Percentiles rank a stretch among this genome's conserved stretches.
phyloP scores from a whole-genome alignment of 2,888 invertebrate genomes.

The Cistogaster globosa region DNA sequence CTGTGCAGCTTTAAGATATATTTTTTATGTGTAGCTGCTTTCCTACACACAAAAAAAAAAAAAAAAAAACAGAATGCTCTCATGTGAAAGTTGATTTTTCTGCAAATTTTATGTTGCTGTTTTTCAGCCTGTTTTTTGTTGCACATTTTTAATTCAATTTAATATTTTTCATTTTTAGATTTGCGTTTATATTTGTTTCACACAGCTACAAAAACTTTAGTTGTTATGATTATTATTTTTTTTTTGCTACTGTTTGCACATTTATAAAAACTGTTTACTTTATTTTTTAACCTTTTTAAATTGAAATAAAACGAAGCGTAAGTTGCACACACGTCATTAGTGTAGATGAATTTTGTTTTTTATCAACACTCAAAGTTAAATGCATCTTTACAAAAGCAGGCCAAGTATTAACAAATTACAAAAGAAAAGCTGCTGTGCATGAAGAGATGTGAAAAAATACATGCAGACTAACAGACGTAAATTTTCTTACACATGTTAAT shows the following conservation, averaged over 20 bases:
- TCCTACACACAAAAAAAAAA: too few relatives aligned
- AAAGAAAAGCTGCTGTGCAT: too few relatives aligned
- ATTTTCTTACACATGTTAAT: too few relatives aligned
- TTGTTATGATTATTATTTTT: background rate
- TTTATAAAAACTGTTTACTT: conserved; percentile 61
- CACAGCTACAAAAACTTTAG: background rate
- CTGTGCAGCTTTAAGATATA: too few relatives aligned
- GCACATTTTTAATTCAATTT: conserved; percentile 80
- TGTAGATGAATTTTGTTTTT: conserved; percentile 43
- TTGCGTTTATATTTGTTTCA: conserved; percentile 50
- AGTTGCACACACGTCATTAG: conserved; percentile 78
- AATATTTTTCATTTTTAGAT: conserved; percentile 72
- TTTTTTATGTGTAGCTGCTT: too few relatives aligned
- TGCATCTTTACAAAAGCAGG: conserved; percentile 17
- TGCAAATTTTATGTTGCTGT: conserved; percentile 50
- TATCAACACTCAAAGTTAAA: conserved; percentile 75
- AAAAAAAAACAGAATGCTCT: conserved; percentile 66
- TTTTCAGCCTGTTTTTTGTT: conserved; percentile 12
- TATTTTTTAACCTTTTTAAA: conserved; percentile 35
- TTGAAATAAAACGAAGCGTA: conserved; percentile 75
- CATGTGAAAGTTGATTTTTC: conserved; percentile 72
- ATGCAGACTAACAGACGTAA: too few relatives aligned
- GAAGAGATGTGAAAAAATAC: too few relatives aligned
- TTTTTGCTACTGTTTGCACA: conserved; percentile 11
- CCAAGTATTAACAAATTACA: background rate